Evolutionary conservation across 2,888 invertebrate species (phyloP).

Genomic region (Metalampra italica): DNA sequence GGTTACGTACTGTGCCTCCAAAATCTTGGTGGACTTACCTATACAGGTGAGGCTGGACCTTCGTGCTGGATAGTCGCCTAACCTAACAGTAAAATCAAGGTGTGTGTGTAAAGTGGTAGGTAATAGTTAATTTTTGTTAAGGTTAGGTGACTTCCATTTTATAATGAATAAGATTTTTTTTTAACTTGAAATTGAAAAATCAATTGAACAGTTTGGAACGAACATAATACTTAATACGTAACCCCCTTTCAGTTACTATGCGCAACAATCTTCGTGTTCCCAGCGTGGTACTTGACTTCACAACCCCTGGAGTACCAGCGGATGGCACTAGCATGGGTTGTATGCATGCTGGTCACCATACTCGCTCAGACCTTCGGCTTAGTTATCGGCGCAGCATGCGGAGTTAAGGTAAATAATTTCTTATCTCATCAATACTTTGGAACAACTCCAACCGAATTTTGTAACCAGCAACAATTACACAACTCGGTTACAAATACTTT

Average conservation of each 20-base stretch:
- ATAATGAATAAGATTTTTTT: too few species aligned
- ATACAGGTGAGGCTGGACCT: conserved; percentile 76
- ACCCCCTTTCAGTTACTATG: conserved; percentile 80
- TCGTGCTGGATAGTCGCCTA: neutral
- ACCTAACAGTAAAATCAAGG: too few species aligned
- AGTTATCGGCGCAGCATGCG: conserved; percentile 84
- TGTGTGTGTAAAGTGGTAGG: too few species aligned
- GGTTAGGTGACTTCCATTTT: too few species aligned
- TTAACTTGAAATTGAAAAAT: too few species aligned
- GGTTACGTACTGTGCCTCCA: conserved; percentile 84
- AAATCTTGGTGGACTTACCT: conserved; percentile 85
- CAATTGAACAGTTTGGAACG: too few species aligned
- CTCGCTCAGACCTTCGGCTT: conserved; percentile 88
- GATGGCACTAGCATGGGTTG: conserved; percentile 81
- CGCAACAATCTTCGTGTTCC: conserved; percentile 83
- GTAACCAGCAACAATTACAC: too few species aligned
- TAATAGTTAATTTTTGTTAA: neutral
- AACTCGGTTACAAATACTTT: too few species aligned
- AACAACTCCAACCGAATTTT: too few species aligned
- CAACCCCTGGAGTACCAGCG: conserved; percentile 82
- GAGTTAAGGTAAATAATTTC: conserved; percentile 75
- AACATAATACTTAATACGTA: too few species aligned
- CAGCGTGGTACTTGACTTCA: conserved; percentile 88
- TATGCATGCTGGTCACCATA: conserved; percentile 83
- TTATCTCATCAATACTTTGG: neutral